Base-by-base conservation (phyloP, 2,113 vertebrate species). In the Morone saxatilis region DNA sequence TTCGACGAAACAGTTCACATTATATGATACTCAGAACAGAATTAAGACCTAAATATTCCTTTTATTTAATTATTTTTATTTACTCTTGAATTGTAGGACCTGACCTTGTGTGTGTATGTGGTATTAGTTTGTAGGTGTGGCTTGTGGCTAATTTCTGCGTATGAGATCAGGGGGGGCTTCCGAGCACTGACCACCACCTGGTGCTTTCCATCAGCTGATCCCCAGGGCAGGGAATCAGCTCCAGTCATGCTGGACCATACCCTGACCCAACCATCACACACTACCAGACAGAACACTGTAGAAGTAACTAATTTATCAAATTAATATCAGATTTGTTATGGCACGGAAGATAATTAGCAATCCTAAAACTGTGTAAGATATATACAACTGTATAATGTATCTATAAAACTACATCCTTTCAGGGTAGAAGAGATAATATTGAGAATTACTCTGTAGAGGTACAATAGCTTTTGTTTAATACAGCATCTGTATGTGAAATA, bases 201-300 rank as follows among this genome's bases (percentile, higher is more conserved):
- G 71, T 86, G 83, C 77, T 77, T 80, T 95, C 94, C 72, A 69
- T 95, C 94, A 94, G 19, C 56, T 67, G 54, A 56, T 62, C 59
- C 80, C 80, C 65, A 48, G 53, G 40, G 74, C 47, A 73, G 0
- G 16, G 43, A 76, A 73, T 86, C 61, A 80, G 11, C 51, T 84
- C 45, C 56, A 79, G 72, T 65, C 62, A 79, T 87, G 60, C 60
- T 45, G 60, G 51, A 17, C 8, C 63, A 72, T 66, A 78, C 51
- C 77, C 70, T n/a, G 47, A 63, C 59, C 68, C 48, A 76, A 51
- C 45, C 2, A 47, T 16, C 47, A 77, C 25, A 66, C 56, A 80
- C 53, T 17, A 72, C 47, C n/a, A 50, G 4, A 43, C 14, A 47
- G 50, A 31, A 17, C 48, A 57, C 50, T 9, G 40, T 47, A 25